Conservation (phyloP, 2,113 vertebrate genomes). For the Apeltes quadracus region DNA sequence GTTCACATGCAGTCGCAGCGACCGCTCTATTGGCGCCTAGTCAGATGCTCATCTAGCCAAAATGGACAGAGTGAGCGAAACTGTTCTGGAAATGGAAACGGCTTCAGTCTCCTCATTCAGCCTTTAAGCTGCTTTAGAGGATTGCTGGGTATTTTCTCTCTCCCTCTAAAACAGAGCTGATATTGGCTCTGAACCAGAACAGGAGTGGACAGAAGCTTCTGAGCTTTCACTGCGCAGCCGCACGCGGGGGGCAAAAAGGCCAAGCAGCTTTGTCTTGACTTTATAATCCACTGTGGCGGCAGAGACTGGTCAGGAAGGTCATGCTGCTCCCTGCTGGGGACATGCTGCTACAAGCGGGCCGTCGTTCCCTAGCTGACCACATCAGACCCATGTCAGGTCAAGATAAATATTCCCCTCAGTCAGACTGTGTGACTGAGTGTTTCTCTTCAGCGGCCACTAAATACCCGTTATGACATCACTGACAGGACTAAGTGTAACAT, state of each 20-base stretch:
- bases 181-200: conserved; percentile 65
- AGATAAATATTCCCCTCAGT: conserved; percentile 39
- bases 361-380: conserved; percentile 27
- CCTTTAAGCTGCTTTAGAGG: conserved; percentile 83
- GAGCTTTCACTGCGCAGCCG: conserved; percentile 56
- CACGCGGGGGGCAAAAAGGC: conserved; percentile 48
- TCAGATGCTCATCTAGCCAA: conserved; percentile 61
- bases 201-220: conserved; percentile 48
- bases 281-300: conserved; percentile 67
- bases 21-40: conserved; percentile 47
- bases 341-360: conserved; percentile 8
- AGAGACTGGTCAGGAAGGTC: conserved; percentile 35
- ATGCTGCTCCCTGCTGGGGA: conserved; percentile 54
- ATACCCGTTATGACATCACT: conserved; percentile 3
- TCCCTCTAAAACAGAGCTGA: conserved; percentile 69
- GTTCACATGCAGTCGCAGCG: conserved; percentile 33
- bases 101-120: conserved; percentile 74
- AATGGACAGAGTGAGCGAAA: conserved; percentile 55
- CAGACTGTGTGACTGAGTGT: conserved; percentile 6
- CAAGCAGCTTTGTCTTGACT: conserved; percentile 71
- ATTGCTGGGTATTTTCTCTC: conserved; percentile 73
- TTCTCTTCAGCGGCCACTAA: neutral
- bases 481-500: neutral
- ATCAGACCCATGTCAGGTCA: conserved; percentile 1
- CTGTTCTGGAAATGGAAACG: conserved; percentile 72